These are phyloP conservation scores for Polietes domitor DNA, from an alignment of 2,888 invertebrate species.

Conservation along the genomic window DNA sequence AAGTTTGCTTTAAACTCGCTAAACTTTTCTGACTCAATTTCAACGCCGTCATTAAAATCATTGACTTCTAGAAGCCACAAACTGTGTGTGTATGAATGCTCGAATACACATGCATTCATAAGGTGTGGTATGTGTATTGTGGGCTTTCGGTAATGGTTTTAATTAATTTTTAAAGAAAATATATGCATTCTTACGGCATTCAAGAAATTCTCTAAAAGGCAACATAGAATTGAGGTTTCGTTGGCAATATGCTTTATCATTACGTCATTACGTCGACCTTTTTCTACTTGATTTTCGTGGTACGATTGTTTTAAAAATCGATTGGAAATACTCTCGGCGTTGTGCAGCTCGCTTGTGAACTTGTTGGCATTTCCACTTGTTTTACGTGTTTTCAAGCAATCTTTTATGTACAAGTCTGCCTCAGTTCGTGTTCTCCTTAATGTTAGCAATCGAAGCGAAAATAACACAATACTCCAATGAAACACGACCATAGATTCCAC, in stretches of 20 bases:
- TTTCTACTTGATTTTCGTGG: background rate
- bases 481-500: background rate
- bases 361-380: slow-evolving; percentile 64
- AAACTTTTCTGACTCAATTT: no score
- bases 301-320: background rate
- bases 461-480: slow-evolving; percentile 1
- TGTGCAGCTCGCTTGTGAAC: slow-evolving; percentile 28
- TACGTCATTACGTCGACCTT: background rate
- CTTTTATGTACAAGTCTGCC: background rate
- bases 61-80: no score
- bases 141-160: background rate
- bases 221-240: background rate
- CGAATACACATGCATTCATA: no score
- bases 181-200: background rate
- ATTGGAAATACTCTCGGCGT: slow-evolving; percentile 44
- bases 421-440: background rate
- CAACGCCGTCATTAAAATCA: no score
- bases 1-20: no score
- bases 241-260: background rate
- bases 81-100: no score
- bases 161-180: background rate
- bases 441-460: background rate
- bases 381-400: slow-evolving; percentile 10
- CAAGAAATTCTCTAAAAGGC: background rate
- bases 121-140: background rate